Percentiles rank a stretch among this genome's conserved stretches.
Conservation (phyloP, 1,140 invertebrate species). For the Centruroides sculpturatus region DNA sequence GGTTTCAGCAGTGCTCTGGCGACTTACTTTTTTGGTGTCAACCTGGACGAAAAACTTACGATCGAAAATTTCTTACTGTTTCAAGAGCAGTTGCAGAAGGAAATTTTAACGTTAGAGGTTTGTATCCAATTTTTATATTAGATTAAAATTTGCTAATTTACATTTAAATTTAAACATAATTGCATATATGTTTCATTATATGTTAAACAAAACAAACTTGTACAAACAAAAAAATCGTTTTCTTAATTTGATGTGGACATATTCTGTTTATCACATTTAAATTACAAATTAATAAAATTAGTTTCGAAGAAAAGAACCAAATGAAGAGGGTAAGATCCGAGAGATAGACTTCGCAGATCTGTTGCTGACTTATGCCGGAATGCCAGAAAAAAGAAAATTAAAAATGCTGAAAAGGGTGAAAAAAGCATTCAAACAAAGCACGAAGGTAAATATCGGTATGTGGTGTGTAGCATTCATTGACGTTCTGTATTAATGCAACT, state of each 20-base stretch:
- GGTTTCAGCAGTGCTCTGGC: conserved; percentile 38
- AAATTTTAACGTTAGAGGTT: conserved; percentile 84
- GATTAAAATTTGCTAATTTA: too few relatives aligned
- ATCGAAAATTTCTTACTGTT: conserved; percentile 58
- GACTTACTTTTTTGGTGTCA: conserved; percentile 39
- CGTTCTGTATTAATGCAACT: too few relatives aligned
- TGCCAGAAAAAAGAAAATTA: conserved; percentile 80
- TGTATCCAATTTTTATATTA: background rate
- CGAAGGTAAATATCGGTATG: conserved; percentile 4
- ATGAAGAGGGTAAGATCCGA: conserved; percentile 68
- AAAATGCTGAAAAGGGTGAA: conserved; percentile 90
- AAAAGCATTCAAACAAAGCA: conserved; percentile 47
- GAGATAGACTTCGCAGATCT: conserved; percentile 92
- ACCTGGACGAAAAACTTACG: conserved; percentile 35
- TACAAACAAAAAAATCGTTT: too few relatives aligned
- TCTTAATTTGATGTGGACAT: too few relatives aligned
- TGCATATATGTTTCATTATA: too few relatives aligned
- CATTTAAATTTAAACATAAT: too few relatives aligned
- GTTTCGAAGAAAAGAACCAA: conserved; percentile 71
- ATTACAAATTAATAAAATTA: conserved; percentile 23
- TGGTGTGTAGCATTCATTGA: too few relatives aligned
- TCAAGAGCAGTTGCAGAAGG: conserved; percentile 82
- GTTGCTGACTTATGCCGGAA: conserved; percentile 89
- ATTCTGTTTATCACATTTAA: too few relatives aligned
- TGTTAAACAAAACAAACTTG: too few relatives aligned